Evolutionary conservation across 2,888 invertebrate species (phyloP).

Genomic region (Rugalucina vietnamica): DNA sequence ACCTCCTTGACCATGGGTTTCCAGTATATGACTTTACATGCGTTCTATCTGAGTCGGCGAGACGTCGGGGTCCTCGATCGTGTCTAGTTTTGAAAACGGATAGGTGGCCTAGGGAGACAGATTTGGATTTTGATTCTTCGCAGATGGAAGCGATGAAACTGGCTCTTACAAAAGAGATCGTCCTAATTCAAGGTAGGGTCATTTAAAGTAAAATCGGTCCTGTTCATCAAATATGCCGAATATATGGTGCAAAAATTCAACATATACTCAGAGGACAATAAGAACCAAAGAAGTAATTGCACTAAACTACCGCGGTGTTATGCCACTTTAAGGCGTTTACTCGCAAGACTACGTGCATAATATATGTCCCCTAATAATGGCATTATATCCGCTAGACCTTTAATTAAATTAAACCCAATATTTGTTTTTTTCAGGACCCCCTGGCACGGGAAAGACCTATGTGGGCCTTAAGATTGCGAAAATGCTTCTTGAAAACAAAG

Average conservation of each 20-base stretch:
- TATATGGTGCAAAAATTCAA: too few species aligned
- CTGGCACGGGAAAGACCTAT: constrained; percentile 94
- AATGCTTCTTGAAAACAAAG: constrained; percentile 87
- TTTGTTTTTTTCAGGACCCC: constrained; percentile 86
- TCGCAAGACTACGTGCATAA: too few species aligned
- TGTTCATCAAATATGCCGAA: too few species aligned
- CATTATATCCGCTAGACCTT: too few species aligned
- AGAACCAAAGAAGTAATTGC: too few species aligned
- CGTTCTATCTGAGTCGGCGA: constrained; percentile 13
- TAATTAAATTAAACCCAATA: too few species aligned
- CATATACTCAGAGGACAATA: too few species aligned
- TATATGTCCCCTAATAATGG: too few species aligned
- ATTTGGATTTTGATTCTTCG: constrained; percentile 63
- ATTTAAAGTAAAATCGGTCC: too few species aligned
- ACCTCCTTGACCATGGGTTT: constrained; percentile 40
- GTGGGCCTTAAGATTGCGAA: constrained; percentile 90
- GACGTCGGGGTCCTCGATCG: neutral
- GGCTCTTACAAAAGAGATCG: constrained; percentile 80
- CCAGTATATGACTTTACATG: neutral
- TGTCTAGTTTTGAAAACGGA: constrained; percentile 53
- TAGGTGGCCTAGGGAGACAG: constrained; percentile 60
- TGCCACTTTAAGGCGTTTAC: too few species aligned
- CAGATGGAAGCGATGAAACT: constrained; percentile 78
- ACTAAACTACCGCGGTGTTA: too few species aligned
- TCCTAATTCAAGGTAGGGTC: constrained; percentile 65